phyloP scores from a whole-genome alignment of 2,888 invertebrate genomes.

The Acrobasis consociella region DNA sequence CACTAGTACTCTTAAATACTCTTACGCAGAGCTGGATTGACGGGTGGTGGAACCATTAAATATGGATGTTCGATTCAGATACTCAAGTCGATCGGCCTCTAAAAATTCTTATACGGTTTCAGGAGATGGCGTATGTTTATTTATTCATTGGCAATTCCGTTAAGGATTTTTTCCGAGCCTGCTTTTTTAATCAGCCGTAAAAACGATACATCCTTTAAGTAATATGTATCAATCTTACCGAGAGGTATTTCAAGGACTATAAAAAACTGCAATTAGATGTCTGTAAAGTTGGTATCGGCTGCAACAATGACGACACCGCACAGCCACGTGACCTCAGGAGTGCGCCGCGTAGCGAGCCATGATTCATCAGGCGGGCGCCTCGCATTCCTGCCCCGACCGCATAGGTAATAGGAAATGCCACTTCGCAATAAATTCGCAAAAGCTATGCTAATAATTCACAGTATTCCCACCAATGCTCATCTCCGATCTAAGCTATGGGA shows the following conservation, averaged over 20 bases:
- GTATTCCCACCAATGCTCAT: slow-evolving; percentile 43
- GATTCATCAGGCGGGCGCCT: slow-evolving; percentile 66
- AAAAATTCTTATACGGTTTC: slow-evolving; percentile 42
- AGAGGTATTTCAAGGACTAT: not conserved
- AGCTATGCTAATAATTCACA: slow-evolving; percentile 52
- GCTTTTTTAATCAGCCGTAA: slow-evolving; percentile 18
- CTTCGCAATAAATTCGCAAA: slow-evolving; percentile 62
- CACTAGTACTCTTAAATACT: slow-evolving; percentile 51
- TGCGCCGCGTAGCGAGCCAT: slow-evolving; percentile 47
- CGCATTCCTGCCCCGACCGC: slow-evolving; percentile 65
- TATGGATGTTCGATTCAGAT: slow-evolving; percentile 50
- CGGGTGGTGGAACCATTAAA: slow-evolving; percentile 51
- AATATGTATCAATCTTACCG: not conserved
- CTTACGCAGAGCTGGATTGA: slow-evolving; percentile 49
- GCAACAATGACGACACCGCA: slow-evolving; percentile 64
- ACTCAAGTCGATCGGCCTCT: slow-evolving; percentile 41
- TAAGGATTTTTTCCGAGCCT: slow-evolving; percentile 28
- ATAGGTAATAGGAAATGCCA: slow-evolving; percentile 75
- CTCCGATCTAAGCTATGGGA: slow-evolving; percentile 34
- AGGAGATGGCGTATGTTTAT: slow-evolving; percentile 35
- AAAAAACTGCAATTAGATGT: slow-evolving; percentile 7
- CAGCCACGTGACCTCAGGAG: slow-evolving; percentile 63
- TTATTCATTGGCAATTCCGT: slow-evolving; percentile 41
- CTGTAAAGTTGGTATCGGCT: slow-evolving; percentile 29
- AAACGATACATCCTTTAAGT: not conserved